phyloP scores from a whole-genome alignment of 2,888 invertebrate genomes.

The Hoplodrina ambigua region DNA sequence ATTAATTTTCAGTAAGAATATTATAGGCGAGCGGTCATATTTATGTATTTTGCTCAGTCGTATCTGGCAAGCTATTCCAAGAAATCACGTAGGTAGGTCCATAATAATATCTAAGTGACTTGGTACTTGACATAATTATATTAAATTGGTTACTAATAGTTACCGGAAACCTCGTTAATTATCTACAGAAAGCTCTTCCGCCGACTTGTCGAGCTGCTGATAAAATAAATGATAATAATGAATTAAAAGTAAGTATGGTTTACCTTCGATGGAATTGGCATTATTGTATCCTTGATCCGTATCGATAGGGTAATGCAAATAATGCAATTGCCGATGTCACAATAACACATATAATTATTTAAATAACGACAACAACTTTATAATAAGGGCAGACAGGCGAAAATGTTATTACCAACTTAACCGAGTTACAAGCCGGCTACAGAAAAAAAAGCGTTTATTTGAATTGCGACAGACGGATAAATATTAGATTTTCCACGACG shows the following conservation, averaged over 20 bases:
- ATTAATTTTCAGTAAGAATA: too few relatives aligned
- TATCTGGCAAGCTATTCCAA: conserved; percentile 2
- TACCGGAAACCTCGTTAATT: conserved; percentile 67
- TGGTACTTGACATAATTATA: conserved; percentile 6
- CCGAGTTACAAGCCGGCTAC: conserved; percentile 57
- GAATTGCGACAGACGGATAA: conserved; percentile 64
- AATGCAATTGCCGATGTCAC: conserved; percentile 50
- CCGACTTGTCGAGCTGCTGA: conserved; percentile 48
- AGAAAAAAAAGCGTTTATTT: conserved; percentile 66
- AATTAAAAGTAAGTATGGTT: conserved; percentile 45
- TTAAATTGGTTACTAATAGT: conserved; percentile 55
- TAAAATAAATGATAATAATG: conserved; percentile 43
- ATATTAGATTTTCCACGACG: conserved; percentile 60
- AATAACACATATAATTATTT: conserved; percentile 47
- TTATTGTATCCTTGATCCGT: conserved; percentile 68
- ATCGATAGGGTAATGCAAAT: conserved; percentile 52
- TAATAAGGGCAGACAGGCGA: conserved; percentile 48
- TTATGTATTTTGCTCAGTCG: too few relatives aligned
- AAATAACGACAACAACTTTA: conserved; percentile 50
- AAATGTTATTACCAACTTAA: conserved; percentile 63
- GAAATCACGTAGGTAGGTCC: background rate
- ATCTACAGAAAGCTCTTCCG: conserved; percentile 57
- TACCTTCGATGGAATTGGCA: conserved; percentile 64
- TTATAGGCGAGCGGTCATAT: background rate
- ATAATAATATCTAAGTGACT: background rate